phyloP scores from a whole-genome alignment of 2,888 invertebrate genomes.

The Tanytarsus gracilentus region DNA sequence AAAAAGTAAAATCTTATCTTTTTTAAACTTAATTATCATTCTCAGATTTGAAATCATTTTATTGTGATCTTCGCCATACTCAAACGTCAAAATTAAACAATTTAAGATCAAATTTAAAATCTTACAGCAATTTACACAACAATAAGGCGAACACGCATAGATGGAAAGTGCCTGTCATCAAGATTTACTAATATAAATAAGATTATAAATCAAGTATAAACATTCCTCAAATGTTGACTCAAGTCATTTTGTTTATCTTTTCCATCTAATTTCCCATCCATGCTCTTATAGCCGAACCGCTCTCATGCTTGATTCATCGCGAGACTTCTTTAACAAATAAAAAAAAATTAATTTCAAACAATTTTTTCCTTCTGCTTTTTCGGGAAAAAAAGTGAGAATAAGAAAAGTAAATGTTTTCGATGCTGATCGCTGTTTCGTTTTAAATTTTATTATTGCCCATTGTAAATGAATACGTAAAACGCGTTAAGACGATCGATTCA shows the following conservation, averaged over 20 bases:
- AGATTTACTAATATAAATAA: constrained; percentile 5
- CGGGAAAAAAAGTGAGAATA: neutral
- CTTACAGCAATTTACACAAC: too few relatives aligned
- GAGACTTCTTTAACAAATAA: constrained; percentile 18
- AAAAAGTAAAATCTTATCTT: too few relatives aligned
- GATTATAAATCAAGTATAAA: constrained; percentile 15
- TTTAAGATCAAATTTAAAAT: too few relatives aligned
- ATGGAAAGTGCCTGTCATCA: too few relatives aligned
- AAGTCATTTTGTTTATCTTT: constrained; percentile 14
- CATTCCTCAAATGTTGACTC: constrained; percentile 12
- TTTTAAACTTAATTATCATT: too few relatives aligned
- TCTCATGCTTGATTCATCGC: constrained; percentile 6
- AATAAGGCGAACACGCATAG: too few relatives aligned
- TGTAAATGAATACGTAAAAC: constrained; percentile 22
- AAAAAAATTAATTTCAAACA: constrained; percentile 9
- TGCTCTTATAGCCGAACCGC: neutral
- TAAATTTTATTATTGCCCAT: constrained; percentile 24
- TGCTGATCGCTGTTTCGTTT: constrained; percentile 12
- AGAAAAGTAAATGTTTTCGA: neutral
- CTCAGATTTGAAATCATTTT: too few relatives aligned
- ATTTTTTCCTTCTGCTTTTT: neutral
- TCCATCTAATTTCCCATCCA: constrained; percentile 20
- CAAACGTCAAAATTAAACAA: too few relatives aligned
- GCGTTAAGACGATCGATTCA: constrained; percentile 8
- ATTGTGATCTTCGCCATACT: too few relatives aligned